Evolutionary conservation across 2,888 invertebrate genomes (phyloP).

Genomic region (Melanophora roralis): DNA sequence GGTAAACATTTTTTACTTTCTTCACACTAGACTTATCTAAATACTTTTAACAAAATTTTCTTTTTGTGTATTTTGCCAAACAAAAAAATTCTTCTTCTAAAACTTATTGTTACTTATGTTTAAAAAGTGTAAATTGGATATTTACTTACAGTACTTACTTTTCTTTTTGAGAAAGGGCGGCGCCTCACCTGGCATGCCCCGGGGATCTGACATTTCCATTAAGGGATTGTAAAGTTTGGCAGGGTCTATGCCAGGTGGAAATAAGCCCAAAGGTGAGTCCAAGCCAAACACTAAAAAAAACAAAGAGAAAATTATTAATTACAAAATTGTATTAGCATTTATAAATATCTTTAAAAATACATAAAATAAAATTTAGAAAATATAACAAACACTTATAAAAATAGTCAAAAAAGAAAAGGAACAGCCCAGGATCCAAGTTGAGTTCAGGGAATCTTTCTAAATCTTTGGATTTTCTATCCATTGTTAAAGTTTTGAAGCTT

Average conservation of each 20-base stretch:
- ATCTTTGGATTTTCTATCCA: too few relatives aligned
- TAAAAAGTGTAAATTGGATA: constrained; percentile 25
- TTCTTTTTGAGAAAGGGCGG: constrained; percentile 87
- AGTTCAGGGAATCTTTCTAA: too few relatives aligned
- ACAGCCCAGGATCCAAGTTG: too few relatives aligned
- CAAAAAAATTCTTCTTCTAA: not conserved
- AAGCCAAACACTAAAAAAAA: constrained; percentile 82
- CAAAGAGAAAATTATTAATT: not conserved
- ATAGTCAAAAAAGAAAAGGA: too few relatives aligned
- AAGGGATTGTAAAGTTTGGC: constrained; percentile 84
- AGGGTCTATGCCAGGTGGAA: constrained; percentile 87
- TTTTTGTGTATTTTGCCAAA: not conserved
- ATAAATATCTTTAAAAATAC: not conserved
- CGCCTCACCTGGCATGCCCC: constrained; percentile 82
- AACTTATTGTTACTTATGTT: not conserved
- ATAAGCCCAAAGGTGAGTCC: constrained; percentile 85
- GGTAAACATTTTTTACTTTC: too few relatives aligned
- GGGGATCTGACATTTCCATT: constrained; percentile 85
- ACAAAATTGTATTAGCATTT: not conserved
- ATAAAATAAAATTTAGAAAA: not conserved
- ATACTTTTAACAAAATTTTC: not conserved
- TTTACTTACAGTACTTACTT: constrained; percentile 80
- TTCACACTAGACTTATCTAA: too few relatives aligned
- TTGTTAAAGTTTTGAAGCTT: too few relatives aligned
- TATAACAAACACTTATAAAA: too few relatives aligned